Evolutionary conservation across 2,888 invertebrate genomes (phyloP).

Genomic region (Oxyteleia sp.): DNA sequence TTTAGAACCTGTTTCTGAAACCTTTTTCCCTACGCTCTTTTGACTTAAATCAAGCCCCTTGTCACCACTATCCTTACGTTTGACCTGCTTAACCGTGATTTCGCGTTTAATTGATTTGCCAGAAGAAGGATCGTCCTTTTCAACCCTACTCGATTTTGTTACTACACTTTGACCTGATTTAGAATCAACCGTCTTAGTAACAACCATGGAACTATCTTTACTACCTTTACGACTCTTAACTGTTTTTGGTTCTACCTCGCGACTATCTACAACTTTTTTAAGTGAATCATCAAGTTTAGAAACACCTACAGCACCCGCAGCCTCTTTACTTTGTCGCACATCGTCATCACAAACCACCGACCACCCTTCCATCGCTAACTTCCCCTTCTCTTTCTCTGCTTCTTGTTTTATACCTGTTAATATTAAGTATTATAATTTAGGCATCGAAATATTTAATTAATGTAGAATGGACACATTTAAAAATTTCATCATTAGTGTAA

Average conservation of each 20-base stretch:
- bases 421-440: slow-evolving; percentile 87
- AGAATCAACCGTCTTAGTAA: slow-evolving; percentile 77
- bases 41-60: slow-evolving; percentile 19
- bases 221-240: slow-evolving; percentile 77
- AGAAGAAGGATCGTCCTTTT: slow-evolving; percentile 25
- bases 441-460: slow-evolving; percentile 82
- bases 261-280: slow-evolving; percentile 48
- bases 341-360: slow-evolving; percentile 87
- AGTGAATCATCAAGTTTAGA: slow-evolving; percentile 41
- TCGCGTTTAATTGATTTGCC: slow-evolving; percentile 40
- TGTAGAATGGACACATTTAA: slow-evolving; percentile 75
- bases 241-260: slow-evolving; percentile 77
- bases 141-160: slow-evolving; percentile 78
- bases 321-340: slow-evolving; percentile 85
- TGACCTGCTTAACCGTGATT: slow-evolving; percentile 35
- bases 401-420: slow-evolving; percentile 88
- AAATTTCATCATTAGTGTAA: slow-evolving; percentile 86
- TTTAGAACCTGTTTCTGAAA: slow-evolving; percentile 38
- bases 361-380: slow-evolving; percentile 87
- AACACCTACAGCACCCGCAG: slow-evolving; percentile 65
- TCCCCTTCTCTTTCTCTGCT: slow-evolving; percentile 87
- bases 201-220: slow-evolving; percentile 75
- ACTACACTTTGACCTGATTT: slow-evolving; percentile 75
- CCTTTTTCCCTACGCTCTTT: slow-evolving; percentile 36
- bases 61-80: slow-evolving; percentile 33